Evolutionary conservation across 1,140 invertebrate genomes (phyloP).

Genomic region (Campoletis sonorensis): DNA sequence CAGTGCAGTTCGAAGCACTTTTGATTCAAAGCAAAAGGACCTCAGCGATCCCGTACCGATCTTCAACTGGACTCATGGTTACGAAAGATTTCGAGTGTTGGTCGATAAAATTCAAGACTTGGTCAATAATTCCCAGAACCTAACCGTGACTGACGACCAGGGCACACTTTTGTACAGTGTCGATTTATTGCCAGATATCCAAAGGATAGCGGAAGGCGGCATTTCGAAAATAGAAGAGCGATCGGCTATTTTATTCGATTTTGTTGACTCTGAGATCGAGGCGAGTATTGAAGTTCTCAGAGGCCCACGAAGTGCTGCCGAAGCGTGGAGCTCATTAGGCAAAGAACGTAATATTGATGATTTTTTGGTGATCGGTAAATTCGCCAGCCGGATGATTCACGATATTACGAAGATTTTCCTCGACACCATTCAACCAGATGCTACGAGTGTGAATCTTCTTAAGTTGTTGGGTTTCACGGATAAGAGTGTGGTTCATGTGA

Average conservation of each 20-base stretch:
- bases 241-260: conserved; percentile 50
- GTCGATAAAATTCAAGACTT: conserved; percentile 61
- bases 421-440: conserved; percentile 46
- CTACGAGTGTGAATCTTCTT: conserved; percentile 57
- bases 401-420: conserved; percentile 55
- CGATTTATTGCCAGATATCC: conserved; percentile 57
- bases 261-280: conserved; percentile 66
- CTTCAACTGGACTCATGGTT: conserved; percentile 70
- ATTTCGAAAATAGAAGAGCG: conserved; percentile 58
- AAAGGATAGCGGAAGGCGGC: conserved; percentile 63
- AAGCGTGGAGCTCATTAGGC: conserved; percentile 56
- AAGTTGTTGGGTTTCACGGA: conserved; percentile 66
- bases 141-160: conserved; percentile 60
- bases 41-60: conserved; percentile 47
- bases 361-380: conserved; percentile 64
- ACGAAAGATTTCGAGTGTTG: conserved; percentile 64
- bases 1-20: conserved; percentile 54
- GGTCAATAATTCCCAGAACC: conserved; percentile 51
- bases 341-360: conserved; percentile 54
- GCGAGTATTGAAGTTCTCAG: conserved; percentile 58
- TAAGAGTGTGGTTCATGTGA: conserved; percentile 60
- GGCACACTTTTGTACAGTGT: conserved; percentile 55
- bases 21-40: conserved; percentile 45
- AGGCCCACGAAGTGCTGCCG: conserved; percentile 53
- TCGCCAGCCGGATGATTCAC: conserved; percentile 59